Conservation (phyloP, 2,113 vertebrate genomes). For the Sprattus sprattus region DNA sequence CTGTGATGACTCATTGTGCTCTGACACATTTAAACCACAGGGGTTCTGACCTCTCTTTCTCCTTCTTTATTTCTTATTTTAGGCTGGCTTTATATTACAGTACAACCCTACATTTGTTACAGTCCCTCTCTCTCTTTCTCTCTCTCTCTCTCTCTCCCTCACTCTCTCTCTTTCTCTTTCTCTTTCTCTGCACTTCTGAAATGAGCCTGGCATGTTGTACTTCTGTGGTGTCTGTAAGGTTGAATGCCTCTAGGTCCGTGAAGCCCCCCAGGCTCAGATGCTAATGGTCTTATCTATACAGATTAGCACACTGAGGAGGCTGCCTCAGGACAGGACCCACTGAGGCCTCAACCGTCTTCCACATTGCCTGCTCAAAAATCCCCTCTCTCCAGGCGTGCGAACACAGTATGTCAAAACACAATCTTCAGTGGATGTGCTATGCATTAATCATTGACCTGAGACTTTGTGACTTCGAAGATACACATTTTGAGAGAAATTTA, state of each 20-base stretch:
- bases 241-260: not conserved
- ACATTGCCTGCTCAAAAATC: not conserved
- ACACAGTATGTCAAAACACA: not conserved
- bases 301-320: not conserved
- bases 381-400: not conserved
- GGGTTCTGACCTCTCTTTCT: no score
- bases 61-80: not conserved
- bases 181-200: not conserved
- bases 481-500: not conserved
- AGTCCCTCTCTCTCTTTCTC: not conserved
- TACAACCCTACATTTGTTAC: not conserved
- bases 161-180: not conserved
- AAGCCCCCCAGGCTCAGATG: not conserved
- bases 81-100: not conserved
- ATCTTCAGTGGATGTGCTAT: not conserved
- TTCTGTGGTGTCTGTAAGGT: not conserved
- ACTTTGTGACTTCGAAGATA: not conserved
- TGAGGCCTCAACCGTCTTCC: not conserved
- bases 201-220: not conserved
- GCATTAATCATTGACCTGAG: conserved; percentile 14
- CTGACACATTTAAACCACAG: no score
- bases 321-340: not conserved
- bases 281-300: conserved; percentile 3
- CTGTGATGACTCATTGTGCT: no score
- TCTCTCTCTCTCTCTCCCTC: not conserved